These are phyloP conservation scores for Zeugodacus cucurbitae DNA, from an alignment of 1,140 invertebrate genomes.

Conservation along the genomic window DNA sequence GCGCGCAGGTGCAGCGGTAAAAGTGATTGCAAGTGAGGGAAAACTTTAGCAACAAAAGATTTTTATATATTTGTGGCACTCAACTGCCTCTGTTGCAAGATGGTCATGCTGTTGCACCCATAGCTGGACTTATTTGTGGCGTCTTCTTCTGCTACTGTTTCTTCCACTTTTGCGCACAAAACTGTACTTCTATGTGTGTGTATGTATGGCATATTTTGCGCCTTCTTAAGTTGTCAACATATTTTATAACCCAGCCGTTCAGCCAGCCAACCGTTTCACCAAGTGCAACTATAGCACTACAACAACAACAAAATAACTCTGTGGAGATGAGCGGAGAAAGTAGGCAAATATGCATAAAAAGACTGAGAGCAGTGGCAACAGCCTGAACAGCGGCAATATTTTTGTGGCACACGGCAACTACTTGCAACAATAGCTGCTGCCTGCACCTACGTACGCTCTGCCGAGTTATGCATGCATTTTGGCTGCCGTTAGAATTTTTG, in stretches of 20 bases:
- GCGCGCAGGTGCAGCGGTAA: neutral
- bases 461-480: slow-evolving; percentile 16
- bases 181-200: neutral
- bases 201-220: slow-evolving; percentile 20
- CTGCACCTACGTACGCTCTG: neutral
- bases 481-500: slow-evolving; percentile 21
- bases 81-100: neutral
- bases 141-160: neutral
- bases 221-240: slow-evolving; percentile 38
- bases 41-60: neutral
- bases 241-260: neutral
- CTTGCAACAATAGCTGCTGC: neutral
- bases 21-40: neutral
- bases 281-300: neutral
- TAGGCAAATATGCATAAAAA: neutral
- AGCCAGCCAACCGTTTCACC: neutral
- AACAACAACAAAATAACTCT: neutral
- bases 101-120: neutral
- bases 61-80: neutral
- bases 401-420: neutral
- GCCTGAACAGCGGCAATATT: neutral
- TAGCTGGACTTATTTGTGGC: neutral
- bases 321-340: neutral
- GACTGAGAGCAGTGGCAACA: neutral
- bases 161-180: neutral